Conservation (phyloP, 2,888 invertebrate genomes). For the Cotesia congregata region DNA sequence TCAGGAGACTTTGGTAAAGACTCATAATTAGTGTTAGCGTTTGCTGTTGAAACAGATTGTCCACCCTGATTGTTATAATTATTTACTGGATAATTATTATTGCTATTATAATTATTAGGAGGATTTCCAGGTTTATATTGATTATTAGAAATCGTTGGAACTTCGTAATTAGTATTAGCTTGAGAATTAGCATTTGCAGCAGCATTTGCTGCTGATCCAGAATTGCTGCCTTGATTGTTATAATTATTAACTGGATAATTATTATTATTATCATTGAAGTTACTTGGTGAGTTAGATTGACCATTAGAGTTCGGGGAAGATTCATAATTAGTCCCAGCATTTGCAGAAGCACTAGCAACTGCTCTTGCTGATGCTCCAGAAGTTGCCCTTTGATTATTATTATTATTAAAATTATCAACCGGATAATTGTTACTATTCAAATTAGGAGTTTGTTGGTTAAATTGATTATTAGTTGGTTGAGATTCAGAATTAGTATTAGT, state of each 20-base stretch:
- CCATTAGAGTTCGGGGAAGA: background rate
- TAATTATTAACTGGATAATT: conserved; percentile 18
- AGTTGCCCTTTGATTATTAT: background rate
- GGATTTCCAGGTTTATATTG: background rate
- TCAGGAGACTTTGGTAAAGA: background rate
- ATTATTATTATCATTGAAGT: background rate
- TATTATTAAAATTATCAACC: background rate
- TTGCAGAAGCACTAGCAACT: conserved; percentile 37
- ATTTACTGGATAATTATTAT: conserved; percentile 28
- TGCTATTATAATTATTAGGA: background rate
- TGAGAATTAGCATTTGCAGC: conserved; percentile 34
- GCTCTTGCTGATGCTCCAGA: conserved; percentile 31
- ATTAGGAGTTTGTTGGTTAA: no score
- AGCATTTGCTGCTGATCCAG: conserved; percentile 31
- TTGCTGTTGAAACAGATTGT: conserved; percentile 22
- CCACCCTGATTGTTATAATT: background rate
- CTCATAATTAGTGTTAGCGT: conserved; percentile 13
- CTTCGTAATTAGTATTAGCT: background rate
- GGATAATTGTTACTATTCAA: no score
- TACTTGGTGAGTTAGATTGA: background rate
- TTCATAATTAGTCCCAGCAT: background rate
- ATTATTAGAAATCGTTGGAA: background rate
- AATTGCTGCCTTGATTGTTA: background rate
- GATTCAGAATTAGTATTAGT: conserved; percentile 7
- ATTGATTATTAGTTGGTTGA: no score